phyloP scores from a whole-genome alignment of 2,797 vertebrate genomes.

The Geotria australis region DNA sequence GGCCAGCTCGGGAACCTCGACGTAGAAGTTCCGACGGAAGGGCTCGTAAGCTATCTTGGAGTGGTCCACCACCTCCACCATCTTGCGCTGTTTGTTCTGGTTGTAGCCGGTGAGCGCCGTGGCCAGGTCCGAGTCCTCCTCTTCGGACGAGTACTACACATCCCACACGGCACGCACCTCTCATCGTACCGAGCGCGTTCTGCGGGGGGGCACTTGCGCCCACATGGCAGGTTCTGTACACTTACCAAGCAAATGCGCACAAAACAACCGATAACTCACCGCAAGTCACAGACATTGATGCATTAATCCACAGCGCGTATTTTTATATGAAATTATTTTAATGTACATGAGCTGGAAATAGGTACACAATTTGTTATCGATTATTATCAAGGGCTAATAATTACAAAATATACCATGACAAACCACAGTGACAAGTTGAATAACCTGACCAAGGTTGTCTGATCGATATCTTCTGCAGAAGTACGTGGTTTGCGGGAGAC shows the following conservation, averaged over 20 bases:
- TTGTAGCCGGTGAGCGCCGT: conserved; percentile 68
- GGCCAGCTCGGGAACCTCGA: conserved; percentile 79
- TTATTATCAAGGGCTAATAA: too few species aligned
- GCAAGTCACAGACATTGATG: neutral
- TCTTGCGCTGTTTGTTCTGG: conserved; percentile 86
- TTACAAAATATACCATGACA: too few species aligned
- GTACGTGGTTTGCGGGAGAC: too few species aligned
- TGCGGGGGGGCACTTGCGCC: too few species aligned
- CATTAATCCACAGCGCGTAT: neutral
- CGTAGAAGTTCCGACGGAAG: conserved; percentile 89
- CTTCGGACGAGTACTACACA: conserved; percentile 76
- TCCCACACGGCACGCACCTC: too few species aligned
- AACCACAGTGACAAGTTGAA: too few species aligned
- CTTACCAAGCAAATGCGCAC: neutral
- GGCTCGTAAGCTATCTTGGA: conserved; percentile 79
- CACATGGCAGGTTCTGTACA: too few species aligned
- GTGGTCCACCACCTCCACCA: conserved; percentile 88
- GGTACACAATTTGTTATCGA: too few species aligned
- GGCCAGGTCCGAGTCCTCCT: conserved; percentile 86
- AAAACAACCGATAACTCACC: neutral
- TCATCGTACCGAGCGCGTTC: too few species aligned
- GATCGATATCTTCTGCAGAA: too few species aligned
- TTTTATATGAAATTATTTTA: neutral
- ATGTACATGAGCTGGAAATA: too few species aligned
- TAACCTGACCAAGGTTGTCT: too few species aligned